These are phyloP conservation scores for Smutsia temminckii DNA, from an alignment of 2,797 vertebrate species.

Conservation along the genomic window DNA sequence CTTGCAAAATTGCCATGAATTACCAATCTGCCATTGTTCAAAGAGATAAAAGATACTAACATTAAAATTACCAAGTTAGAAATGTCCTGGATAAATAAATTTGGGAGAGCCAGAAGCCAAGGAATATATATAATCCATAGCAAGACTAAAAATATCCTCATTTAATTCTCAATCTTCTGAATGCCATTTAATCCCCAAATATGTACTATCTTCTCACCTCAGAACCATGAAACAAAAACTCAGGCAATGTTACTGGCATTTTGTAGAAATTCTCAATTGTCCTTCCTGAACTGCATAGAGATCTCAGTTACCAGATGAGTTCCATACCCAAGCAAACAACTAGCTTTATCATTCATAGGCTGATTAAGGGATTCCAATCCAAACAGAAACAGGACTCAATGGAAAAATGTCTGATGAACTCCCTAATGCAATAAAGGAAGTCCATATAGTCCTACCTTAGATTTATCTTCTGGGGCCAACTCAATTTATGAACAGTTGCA, in stretches of 20 bases:
- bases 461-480: background rate
- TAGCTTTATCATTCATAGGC: background rate
- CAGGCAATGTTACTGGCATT: background rate
- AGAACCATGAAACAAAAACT: background rate
- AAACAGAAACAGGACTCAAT: background rate
- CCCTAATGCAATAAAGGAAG: background rate
- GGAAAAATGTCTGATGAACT: background rate
- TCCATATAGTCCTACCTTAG: background rate
- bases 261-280: background rate
- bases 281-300: background rate
- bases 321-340: background rate
- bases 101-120: constrained; percentile 5
- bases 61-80: constrained; percentile 22
- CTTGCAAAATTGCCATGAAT: background rate
- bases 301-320: background rate
- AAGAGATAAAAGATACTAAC: background rate
- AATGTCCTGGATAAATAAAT: background rate
- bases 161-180: constrained; percentile 15
- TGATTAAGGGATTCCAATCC: background rate
- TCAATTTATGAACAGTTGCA: background rate
- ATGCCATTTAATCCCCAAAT: background rate
- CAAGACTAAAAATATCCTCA: background rate
- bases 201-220: background rate
- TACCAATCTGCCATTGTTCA: background rate
- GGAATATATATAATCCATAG: background rate